Conservation (phyloP, 2,888 invertebrate species). For the Polia nebulosa region DNA sequence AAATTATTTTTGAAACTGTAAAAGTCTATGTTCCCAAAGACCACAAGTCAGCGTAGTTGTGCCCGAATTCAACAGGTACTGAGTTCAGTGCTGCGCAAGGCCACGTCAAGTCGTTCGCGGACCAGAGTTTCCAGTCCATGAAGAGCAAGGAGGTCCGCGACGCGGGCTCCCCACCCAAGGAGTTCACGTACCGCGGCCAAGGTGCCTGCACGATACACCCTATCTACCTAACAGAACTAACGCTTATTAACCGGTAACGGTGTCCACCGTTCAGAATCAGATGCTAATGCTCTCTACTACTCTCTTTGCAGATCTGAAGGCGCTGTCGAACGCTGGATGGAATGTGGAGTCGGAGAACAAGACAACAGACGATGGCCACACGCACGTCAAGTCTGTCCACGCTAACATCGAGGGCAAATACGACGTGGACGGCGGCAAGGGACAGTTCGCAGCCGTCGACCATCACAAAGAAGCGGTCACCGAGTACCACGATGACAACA, state of each 20-base stretch:
- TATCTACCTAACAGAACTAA: slow-evolving; percentile 81
- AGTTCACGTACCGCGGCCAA: slow-evolving; percentile 89
- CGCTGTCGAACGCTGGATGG: slow-evolving; percentile 92
- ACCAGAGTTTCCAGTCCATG: slow-evolving; percentile 94
- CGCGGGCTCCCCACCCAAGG: slow-evolving; percentile 94
- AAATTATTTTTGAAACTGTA: neutral
- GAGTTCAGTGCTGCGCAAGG: slow-evolving; percentile 87
- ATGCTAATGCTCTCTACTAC: slow-evolving; percentile 17
- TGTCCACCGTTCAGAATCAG: slow-evolving; percentile 15
- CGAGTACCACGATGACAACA: slow-evolving; percentile 85
- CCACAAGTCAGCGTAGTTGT: slow-evolving; percentile 75
- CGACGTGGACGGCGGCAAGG: slow-evolving; percentile 92
- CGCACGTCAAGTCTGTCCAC: slow-evolving; percentile 90
- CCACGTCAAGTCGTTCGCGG: slow-evolving; percentile 93
- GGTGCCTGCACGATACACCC: slow-evolving; percentile 80
- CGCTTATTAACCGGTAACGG: slow-evolving; percentile 80
- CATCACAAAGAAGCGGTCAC: slow-evolving; percentile 90
- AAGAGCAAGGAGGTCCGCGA: slow-evolving; percentile 95
- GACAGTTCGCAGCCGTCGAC: slow-evolving; percentile 92
- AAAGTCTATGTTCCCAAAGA: slow-evolving; percentile 16
- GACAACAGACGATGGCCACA: slow-evolving; percentile 92
- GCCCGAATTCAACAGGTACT: slow-evolving; percentile 83
- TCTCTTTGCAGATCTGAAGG: slow-evolving; percentile 85
- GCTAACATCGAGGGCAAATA: slow-evolving; percentile 93
- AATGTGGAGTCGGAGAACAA: slow-evolving; percentile 92